Base-by-base conservation (phyloP, 1,140 invertebrate species). In the Drosophila bifasciata region DNA sequence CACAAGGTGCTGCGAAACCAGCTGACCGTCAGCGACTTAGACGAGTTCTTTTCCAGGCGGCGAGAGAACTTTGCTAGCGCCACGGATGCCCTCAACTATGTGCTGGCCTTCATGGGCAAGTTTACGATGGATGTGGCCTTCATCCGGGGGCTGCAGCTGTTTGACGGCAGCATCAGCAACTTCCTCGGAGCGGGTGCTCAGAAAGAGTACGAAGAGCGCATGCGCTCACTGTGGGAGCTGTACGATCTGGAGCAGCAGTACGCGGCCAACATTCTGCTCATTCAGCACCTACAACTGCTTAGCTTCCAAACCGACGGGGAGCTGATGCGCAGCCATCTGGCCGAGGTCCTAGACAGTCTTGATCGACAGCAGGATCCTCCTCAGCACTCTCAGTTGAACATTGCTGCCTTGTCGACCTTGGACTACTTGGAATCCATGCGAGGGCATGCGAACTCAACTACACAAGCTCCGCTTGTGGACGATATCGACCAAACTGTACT, bases 121-220 rank as follows among this genome's bases (percentile, higher is more conserved):
- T 91, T 71, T 36, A 89, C 89, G 1, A 73, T 91, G 68, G 89
- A 91, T 9, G 79, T 89, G 59, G 68, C 73, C 3, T 89, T 84
- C n/a, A 91, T 91, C n/a, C 66, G 70, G 2, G 85, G 85, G 9
- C 45, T 91, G 17, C 78, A 90, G 51, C 50, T 91, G 13, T 80
- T 75, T 28, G 76, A 91, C 52, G 56, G 41, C 4, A 90, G 81
- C 50, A 56, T 89, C 0, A 89, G 68, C 25, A 63, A 32, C 9
- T 50, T 89, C 1, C 57, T 90, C 0, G 89, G 89, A 1, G 51
- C 64, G 0, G 55, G 36, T 2, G 79, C 74, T 16, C 84, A 91
- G 41, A 89, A 89, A 43, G 89, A 91, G 49, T 91, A 78, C 51
- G 89, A 91, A 45, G 56, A 66, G 0, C 76, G 71, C 0, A 84